Base-by-base conservation (phyloP, 2,888 invertebrate genomes). In the Pemphredon lugubris region DNA sequence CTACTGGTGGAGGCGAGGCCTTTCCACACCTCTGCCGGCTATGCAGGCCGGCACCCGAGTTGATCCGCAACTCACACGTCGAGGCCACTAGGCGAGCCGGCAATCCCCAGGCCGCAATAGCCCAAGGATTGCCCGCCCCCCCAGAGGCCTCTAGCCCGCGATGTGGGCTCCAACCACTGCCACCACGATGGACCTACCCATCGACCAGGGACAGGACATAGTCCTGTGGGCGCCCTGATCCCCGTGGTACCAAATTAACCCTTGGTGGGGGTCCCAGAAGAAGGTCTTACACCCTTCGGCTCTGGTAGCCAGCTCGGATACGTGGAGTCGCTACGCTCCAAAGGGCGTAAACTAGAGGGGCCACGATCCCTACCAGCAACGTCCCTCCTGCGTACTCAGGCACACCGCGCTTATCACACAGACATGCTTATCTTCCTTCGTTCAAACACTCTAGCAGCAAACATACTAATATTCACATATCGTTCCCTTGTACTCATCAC, bases 1-100 rank as follows among this genome's bases (percentile, higher is more conserved):
- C n/a, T n/a, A n/a, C n/a, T n/a, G n/a, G n/a, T n/a, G n/a, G n/a
- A n/a, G n/a, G n/a, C n/a, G n/a, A n/a, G n/a, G n/a, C 16, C n/a
- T 11, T 48, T n/a, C 32, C 16, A 26, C 6, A 26, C 23, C 30
- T 47, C 30, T 47, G 7, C 26, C 3, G 7, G 26, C 26, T 26
- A 42, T 13, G 18, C 42, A 42, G 42, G 42, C 42, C 11, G 42
- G 42, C 14, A 42, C 42, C 42, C 42, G 42, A 42, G 42, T 11
- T 42, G 42, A 14, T 7, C 4, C 20, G 42, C 42, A 42, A 18
- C 42, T 42, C 42, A 42, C 18, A n/a, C n/a, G n/a, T n/a, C n/a
- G n/a, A n/a, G n/a, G n/a, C n/a, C n/a, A n/a, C 20, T 14, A 42
- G 4, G 16, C 16, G 18, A 14, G 3, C 26, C 4, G 4, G 7